These are phyloP conservation scores for Philantomba maxwellii DNA, from an alignment of 2,113 vertebrate species.

Conservation along the genomic window DNA sequence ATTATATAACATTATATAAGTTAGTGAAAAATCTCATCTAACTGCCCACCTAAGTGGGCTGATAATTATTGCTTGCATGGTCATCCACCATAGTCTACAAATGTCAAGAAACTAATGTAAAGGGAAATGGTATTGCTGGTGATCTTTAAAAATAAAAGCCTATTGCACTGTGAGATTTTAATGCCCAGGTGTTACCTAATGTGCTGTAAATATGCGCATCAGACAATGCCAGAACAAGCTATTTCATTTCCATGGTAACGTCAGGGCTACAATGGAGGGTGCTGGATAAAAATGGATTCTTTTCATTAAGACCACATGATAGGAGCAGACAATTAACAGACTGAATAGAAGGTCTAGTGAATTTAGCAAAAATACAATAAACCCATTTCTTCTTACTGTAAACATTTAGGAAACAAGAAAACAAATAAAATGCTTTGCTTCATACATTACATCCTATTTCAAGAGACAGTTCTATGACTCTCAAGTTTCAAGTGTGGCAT, in stretches of 20 bases:
- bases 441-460: neutral
- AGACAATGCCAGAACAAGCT: constrained; percentile 22
- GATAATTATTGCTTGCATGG: neutral
- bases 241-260: constrained; percentile 53
- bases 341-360: constrained; percentile 22
- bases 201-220: constrained; percentile 36
- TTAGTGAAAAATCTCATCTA: neutral
- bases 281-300: constrained; percentile 53
- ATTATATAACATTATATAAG: neutral
- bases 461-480: neutral
- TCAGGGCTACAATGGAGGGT: neutral
- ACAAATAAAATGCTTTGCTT: constrained; percentile 5
- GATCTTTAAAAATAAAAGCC: constrained; percentile 31
- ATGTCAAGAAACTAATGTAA: constrained; percentile 13
- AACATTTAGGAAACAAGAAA: neutral
- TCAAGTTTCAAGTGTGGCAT: constrained; percentile 20
- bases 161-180: neutral
- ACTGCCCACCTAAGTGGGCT: neutral
- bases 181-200: constrained; percentile 35
- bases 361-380: constrained; percentile 53
- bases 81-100: neutral
- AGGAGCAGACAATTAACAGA: constrained; percentile 40
- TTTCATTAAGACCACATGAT: constrained; percentile 60
- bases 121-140: neutral
- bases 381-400: constrained; percentile 12